phyloP scores from a whole-genome alignment of 92 coral and sea anemone species.

The Epizoanthus ramosus region DNA sequence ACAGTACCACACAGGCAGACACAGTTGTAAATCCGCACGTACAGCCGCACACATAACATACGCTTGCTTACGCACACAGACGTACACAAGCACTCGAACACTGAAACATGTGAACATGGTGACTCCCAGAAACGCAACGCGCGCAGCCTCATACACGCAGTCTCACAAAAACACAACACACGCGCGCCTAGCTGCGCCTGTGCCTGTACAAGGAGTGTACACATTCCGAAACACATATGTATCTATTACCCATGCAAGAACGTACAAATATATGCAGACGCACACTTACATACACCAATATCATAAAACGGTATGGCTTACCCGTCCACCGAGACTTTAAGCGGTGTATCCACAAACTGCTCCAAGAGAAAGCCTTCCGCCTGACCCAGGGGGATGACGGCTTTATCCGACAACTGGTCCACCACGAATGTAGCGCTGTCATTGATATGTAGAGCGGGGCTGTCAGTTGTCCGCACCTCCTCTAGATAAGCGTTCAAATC shows the following conservation, averaged over 20 bases:
- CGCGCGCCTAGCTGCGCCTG: no score
- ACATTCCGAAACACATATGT: not conserved
- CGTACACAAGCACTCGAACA: no score
- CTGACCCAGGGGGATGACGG: not conserved
- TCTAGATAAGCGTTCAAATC: not conserved
- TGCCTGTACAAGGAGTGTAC: no score
- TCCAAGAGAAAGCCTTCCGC: not conserved
- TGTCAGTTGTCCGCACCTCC: not conserved
- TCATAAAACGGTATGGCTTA: not conserved
- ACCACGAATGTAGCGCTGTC: not conserved
- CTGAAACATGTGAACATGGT: no score
- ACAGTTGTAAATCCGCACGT: not conserved
- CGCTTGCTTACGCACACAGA: no score
- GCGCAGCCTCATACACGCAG: no score
- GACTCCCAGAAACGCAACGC: no score
- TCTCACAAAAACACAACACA: no score
- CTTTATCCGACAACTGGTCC: not conserved
- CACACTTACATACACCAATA: not conserved
- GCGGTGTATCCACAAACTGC: not conserved
- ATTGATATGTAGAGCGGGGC: not conserved
- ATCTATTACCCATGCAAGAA: not conserved
- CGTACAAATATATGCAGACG: no score
- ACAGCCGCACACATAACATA: no score
- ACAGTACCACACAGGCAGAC: not conserved
- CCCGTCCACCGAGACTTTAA: not conserved